These are phyloP conservation scores for Andricus curvator DNA, from an alignment of 2,888 invertebrate species.

Conservation along the genomic window DNA sequence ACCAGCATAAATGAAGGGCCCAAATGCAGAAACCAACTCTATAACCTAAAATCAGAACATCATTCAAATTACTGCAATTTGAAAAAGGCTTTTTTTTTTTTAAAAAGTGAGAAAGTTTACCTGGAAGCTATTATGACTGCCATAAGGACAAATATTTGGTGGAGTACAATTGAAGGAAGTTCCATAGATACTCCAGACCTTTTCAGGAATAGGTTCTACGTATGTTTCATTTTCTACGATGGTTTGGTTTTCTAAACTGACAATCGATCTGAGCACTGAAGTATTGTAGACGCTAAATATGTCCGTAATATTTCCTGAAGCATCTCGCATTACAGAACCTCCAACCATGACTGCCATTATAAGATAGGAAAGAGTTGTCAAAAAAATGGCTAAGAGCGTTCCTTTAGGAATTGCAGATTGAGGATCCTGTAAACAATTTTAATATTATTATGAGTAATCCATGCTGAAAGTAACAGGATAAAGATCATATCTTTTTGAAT, in stretches of 20 bases:
- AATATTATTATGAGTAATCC: neutral
- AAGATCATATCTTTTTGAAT: too few relatives aligned
- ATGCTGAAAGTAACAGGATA: too few relatives aligned
- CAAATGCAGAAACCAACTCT: slow-evolving; percentile 89
- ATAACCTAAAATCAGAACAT: slow-evolving; percentile 83
- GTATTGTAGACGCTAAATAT: slow-evolving; percentile 66
- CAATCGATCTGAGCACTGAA: slow-evolving; percentile 43
- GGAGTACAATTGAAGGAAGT: slow-evolving; percentile 81
- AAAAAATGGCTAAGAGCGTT: slow-evolving; percentile 92
- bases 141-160: slow-evolving; percentile 82
- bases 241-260: slow-evolving; percentile 50
- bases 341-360: slow-evolving; percentile 90
- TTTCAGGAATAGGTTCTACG: slow-evolving; percentile 42
- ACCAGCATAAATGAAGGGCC: slow-evolving; percentile 96
- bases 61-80: slow-evolving; percentile 21
- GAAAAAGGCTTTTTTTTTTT: neutral
- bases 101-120: slow-evolving; percentile 76
- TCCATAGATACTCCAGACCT: slow-evolving; percentile 74
- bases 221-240: slow-evolving; percentile 51
- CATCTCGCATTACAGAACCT: slow-evolving; percentile 88
- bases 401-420: slow-evolving; percentile 94
- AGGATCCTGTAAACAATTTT: slow-evolving; percentile 84
- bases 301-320: slow-evolving; percentile 85
- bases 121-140: slow-evolving; percentile 89
- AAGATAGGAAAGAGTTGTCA: slow-evolving; percentile 93